Evolutionary conservation across 2,888 invertebrate species (phyloP).

Genomic region (Mechanitis messenoides): DNA sequence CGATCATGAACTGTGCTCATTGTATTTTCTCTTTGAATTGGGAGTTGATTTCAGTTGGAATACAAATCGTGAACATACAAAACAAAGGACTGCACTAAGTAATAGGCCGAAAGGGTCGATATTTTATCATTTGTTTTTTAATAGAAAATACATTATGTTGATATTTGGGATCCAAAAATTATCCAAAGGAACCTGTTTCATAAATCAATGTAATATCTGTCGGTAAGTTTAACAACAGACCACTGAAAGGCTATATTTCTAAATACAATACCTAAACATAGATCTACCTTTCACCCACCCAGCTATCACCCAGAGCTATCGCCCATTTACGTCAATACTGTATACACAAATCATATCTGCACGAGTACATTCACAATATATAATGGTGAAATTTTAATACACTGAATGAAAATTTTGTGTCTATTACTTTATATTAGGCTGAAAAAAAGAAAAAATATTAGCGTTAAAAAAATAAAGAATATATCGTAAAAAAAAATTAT

Average conservation of each 20-base stretch:
- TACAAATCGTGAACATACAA: slow-evolving; percentile 13
- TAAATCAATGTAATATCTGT: neutral
- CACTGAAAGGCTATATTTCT: slow-evolving; percentile 26
- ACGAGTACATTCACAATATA: slow-evolving; percentile 1
- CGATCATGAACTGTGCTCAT: slow-evolving; percentile 8
- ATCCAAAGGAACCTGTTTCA: neutral
- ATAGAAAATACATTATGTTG: no score
- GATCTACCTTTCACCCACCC: slow-evolving; percentile 15
- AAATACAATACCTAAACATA: slow-evolving; percentile 25
- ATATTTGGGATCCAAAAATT: neutral
- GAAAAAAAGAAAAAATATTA: no score
- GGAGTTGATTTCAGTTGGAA: slow-evolving; percentile 17
- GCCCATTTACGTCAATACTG: slow-evolving; percentile 33
- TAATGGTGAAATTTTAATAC: neutral
- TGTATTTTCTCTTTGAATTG: slow-evolving; percentile 19
- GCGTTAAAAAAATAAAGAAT: no score
- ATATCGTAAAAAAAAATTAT: no score
- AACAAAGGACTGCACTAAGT: neutral
- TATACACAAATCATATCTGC: slow-evolving; percentile 22
- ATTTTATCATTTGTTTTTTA: no score
- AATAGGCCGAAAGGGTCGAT: no score
- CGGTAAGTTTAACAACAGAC: neutral
- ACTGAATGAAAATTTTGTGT: neutral
- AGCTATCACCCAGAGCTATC: slow-evolving; percentile 18
- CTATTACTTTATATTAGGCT: no score